Evolutionary conservation across 2,888 invertebrate species (phyloP).

Genomic region (Scelioninae gen. 2): DNA sequence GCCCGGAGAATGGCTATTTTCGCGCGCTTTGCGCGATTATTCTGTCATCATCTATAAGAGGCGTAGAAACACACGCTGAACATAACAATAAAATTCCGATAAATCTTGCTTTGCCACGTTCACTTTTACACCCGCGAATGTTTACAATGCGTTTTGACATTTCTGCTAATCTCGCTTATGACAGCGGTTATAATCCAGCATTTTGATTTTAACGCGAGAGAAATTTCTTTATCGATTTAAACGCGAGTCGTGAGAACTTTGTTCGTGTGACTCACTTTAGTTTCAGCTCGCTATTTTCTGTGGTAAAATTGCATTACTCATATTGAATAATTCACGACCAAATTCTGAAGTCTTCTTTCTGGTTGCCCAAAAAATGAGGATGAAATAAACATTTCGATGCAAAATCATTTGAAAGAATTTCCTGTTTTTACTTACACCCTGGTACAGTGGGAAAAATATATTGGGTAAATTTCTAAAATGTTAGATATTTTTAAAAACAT

Average conservation of each 20-base stretch:
- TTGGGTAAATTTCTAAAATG: no score
- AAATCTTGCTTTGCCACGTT: slow-evolving; percentile 42
- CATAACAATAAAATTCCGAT: slow-evolving; percentile 47
- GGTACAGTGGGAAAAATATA: no score
- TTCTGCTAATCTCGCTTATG: slow-evolving; percentile 25
- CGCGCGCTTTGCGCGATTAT: slow-evolving; percentile 32
- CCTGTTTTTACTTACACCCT: no score
- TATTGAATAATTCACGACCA: no score
- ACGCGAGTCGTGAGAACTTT: slow-evolving; percentile 26
- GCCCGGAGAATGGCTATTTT: slow-evolving; percentile 21
- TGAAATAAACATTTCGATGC: no score
- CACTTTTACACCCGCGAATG: slow-evolving; percentile 24
- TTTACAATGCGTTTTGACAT: slow-evolving; percentile 37
- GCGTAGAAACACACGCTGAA: slow-evolving; percentile 23
- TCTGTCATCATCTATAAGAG: slow-evolving; percentile 38
- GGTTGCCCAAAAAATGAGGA: no score
- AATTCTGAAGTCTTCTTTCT: no score
- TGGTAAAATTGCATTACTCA: no score
- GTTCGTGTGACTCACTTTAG: not conserved
- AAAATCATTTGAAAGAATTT: no score
- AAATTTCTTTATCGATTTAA: slow-evolving; percentile 14
- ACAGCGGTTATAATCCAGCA: slow-evolving; percentile 23
- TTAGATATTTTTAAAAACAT: no score
- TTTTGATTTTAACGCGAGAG: slow-evolving; percentile 12
- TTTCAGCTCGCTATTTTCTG: no score